Base-by-base conservation (phyloP, 2,888 invertebrate genomes). In the Torymus aiolomorphi region DNA sequence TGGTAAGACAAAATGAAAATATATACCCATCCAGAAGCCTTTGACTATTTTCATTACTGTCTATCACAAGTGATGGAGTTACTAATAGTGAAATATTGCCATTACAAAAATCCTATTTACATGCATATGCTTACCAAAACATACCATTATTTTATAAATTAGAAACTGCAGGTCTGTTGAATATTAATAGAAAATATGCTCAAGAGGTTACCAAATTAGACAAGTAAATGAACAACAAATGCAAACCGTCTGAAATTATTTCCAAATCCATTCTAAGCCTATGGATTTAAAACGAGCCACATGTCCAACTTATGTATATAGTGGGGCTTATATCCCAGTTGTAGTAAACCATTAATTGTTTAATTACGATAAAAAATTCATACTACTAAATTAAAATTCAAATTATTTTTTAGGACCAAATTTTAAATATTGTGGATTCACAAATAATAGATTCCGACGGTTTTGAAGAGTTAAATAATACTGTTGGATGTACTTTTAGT, bases 301-400 rank as follows among this genome's bases (percentile, higher is more conserved):
- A n/a, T 96, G 97, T 86, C 95, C 97, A 78, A 96, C 97, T 87
- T 99, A 97, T 88, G 97, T 98, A 0, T 99, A 97, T 88, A 97
- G 97, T 85, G 97, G 97, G 24, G 94, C 95, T 1, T 99, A 97
- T 86, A 93, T 97, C 57, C 98, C 98, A 0, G 88, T 93, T 18
- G 90, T 93, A 18, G 90, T 90, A 75, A 85, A 88, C 2, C 63
- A 65, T 61, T 69, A 42, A 18, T 14, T 52, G 18, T n/a, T 2
- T 11, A 61, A 59, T 51, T 51, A 71, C 24, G 51, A 49, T 18
- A 49, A 13, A 49, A 57, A 20, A 0, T 18, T 63, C 14, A 61
- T 57, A 2, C 18, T 4, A 16, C 57, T 16, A 24, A 11, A 11
- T 5, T 61, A 57, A 57, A 42, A 20, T n/a, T n/a, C n/a, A 82